Percentiles rank a stretch among this genome's conserved stretches.
phyloP scores from a whole-genome alignment of 2,797 vertebrate species.

The Thripadectes ignobilis region DNA sequence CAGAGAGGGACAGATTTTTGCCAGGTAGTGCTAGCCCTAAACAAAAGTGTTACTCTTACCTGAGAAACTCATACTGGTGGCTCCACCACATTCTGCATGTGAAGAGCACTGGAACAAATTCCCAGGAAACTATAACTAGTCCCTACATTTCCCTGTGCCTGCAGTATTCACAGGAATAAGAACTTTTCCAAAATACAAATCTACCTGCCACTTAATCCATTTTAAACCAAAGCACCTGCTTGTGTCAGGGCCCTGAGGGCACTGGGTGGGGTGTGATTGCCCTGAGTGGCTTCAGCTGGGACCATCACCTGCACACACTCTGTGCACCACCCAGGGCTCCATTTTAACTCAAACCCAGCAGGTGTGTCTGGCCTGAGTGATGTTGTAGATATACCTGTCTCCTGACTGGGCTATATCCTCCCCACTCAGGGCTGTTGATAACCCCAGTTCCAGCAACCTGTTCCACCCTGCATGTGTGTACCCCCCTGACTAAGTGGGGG shows the following conservation, averaged over 20 bases:
- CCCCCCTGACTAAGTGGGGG: accelerated
- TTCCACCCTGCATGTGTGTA: not conserved
- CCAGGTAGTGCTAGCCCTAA: not conserved
- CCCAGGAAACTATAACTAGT: not conserved
- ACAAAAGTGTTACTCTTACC: not conserved
- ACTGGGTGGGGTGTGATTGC: not conserved
- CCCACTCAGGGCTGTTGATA: no score
- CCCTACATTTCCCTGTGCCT: accelerated
- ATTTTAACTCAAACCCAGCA: not conserved
- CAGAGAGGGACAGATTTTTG: not conserved
- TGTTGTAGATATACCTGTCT: accelerated
- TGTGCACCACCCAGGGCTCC: not conserved
- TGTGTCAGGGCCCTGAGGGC: not conserved
- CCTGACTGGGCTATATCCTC: not conserved
- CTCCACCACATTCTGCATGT: accelerated
- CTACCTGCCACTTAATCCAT: not conserved
- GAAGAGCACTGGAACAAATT: not conserved
- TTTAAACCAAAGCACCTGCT: not conserved
- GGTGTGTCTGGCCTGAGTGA: accelerated
- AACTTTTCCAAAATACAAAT: not conserved
- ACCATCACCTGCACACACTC: accelerated
- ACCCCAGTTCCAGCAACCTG: not conserved
- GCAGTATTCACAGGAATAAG: accelerated
- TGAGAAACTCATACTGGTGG: not conserved
- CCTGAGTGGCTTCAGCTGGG: not conserved